phyloP scores from a whole-genome alignment of 2,888 invertebrate genomes.

The Scotopteryx bipunctaria region DNA sequence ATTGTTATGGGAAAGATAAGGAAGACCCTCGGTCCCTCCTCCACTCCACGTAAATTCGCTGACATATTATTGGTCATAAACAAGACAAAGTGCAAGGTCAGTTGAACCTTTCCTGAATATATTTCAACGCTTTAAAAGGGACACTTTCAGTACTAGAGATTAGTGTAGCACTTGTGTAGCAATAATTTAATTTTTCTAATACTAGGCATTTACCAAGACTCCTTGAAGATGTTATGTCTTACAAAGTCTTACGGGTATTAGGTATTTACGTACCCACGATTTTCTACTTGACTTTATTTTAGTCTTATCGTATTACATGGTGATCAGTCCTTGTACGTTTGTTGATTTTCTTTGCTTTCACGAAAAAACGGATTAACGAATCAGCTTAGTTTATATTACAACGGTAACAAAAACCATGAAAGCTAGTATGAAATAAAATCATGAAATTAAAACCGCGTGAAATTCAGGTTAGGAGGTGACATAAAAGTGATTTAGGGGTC shows the following conservation, averaged over 20 bases:
- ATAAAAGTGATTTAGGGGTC: slow-evolving; percentile 62
- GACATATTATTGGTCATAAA: slow-evolving; percentile 69
- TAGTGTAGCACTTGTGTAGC: too few species aligned
- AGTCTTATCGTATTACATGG: too few species aligned
- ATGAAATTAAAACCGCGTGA: slow-evolving; percentile 44
- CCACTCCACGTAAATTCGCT: slow-evolving; percentile 56
- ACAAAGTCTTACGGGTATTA: not conserved
- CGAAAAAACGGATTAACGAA: too few species aligned
- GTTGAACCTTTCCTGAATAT: slow-evolving; percentile 26
- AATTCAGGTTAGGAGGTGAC: slow-evolving; percentile 45
- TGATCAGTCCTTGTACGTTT: too few species aligned
- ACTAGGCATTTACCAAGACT: too few species aligned
- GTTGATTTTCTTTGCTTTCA: too few species aligned
- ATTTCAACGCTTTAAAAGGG: not conserved
- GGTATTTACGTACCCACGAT: not conserved
- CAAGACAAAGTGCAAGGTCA: slow-evolving; percentile 56
- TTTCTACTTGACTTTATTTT: not conserved
- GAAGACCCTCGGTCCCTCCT: slow-evolving; percentile 45
- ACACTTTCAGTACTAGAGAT: too few species aligned
- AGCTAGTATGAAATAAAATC: slow-evolving; percentile 34
- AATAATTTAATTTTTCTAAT: too few species aligned
- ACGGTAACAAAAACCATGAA: not conserved
- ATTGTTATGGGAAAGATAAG: slow-evolving; percentile 31
- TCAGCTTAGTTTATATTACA: too few species aligned
- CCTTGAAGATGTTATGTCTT: too few species aligned